Conservation (phyloP, 2,113 vertebrate genomes). For the Chionodraco myersi region DNA sequence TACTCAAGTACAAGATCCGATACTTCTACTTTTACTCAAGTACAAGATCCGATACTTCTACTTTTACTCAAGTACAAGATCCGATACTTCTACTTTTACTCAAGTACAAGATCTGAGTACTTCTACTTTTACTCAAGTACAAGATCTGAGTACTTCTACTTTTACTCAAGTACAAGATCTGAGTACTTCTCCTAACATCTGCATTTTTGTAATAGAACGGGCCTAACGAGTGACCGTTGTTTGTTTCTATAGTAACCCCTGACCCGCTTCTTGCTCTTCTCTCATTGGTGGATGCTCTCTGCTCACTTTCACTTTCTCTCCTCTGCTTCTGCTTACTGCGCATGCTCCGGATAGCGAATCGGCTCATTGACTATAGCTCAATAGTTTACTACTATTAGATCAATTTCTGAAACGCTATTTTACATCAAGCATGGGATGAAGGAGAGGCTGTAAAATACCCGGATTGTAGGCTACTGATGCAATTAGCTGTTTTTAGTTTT, state of each 20-base stretch:
- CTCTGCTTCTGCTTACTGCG: background rate
- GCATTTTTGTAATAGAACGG: too few relatives aligned
- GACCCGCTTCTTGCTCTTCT: conserved; percentile 2
- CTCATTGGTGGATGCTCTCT: conserved; percentile 24
- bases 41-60: too few relatives aligned
- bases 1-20: too few relatives aligned
- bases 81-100: too few relatives aligned
- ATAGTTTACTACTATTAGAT: background rate
- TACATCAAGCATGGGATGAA: background rate
- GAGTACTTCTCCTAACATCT: too few relatives aligned
- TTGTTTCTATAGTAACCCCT: conserved; percentile 5
- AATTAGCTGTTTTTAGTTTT: background rate
- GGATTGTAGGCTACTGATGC: too few relatives aligned
- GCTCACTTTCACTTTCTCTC: conserved; percentile 25
- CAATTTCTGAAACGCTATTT: background rate
- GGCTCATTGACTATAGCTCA: background rate
- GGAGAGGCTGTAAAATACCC: background rate
- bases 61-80: too few relatives aligned
- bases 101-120: too few relatives aligned
- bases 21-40: too few relatives aligned
- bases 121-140: too few relatives aligned
- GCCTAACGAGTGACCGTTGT: background rate
- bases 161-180: too few relatives aligned
- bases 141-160: too few relatives aligned
- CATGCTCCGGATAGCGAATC: background rate